phyloP scores from a whole-genome alignment of 2,797 vertebrate species.

The Loris lydekkerianus region DNA sequence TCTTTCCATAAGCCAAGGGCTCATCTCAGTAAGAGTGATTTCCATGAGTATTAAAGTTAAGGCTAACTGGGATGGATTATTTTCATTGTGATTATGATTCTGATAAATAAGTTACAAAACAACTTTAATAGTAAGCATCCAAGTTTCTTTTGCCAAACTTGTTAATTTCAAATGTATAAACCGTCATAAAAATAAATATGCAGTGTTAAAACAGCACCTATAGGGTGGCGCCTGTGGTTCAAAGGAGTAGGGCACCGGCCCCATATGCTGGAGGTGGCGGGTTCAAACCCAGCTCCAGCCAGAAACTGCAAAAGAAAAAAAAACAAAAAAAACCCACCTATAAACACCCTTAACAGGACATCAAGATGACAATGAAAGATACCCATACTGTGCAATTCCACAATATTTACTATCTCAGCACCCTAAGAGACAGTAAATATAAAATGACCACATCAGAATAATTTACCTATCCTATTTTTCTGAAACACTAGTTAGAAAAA shows the following conservation, averaged over 20 bases:
- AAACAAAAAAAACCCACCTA: too few species aligned
- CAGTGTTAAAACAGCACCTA: conserved; percentile 39
- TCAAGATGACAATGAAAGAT: conserved; percentile 56
- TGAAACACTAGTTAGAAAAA: conserved; percentile 66
- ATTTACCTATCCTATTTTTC: conserved; percentile 64
- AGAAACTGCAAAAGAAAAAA: too few species aligned
- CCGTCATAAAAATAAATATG: conserved; percentile 50
- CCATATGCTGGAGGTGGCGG: too few species aligned
- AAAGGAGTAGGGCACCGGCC: too few species aligned
- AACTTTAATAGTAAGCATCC: conserved; percentile 53
- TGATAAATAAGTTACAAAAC: conserved; percentile 47
- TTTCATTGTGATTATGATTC: conserved; percentile 31
- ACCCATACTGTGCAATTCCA: neutral
- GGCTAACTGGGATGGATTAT: neutral
- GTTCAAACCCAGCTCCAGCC: too few species aligned
- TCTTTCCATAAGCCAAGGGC: conserved; percentile 30
- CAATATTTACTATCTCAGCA: conserved; percentile 39
- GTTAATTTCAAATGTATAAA: conserved; percentile 55
- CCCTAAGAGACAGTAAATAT: conserved; percentile 44
- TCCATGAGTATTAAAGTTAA: conserved; percentile 39
- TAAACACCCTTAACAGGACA: conserved; percentile 32
- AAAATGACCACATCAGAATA: conserved; percentile 66
- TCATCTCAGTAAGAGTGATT: neutral
- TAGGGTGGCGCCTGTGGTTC: too few species aligned
- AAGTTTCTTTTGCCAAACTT: conserved; percentile 56